Evolutionary conservation across 1,140 invertebrate genomes (phyloP), one percentile per base, ranked within the genome.

Genomic region (Ceratina australensis): DNA sequence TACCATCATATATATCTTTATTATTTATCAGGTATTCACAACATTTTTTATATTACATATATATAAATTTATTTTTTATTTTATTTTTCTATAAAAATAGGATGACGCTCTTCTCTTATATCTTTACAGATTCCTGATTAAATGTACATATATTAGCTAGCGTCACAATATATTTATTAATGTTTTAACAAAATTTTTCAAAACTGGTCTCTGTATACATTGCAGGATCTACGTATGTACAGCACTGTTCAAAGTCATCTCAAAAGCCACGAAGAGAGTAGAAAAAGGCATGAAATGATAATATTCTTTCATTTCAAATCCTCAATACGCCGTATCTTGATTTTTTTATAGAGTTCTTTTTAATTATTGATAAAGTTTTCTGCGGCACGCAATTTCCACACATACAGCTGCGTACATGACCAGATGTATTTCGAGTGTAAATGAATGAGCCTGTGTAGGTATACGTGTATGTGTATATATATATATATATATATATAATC

Each of bases 191-290:
- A 74, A 81, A 72, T 72, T 64, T 66, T 59, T 61, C 13, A 61
- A 74, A 86, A 87, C 82, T 86, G 82, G 85, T 76, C 82, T 82
- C 15, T 82, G 82, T 24, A 84, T 82, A 81, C 85, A 86, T 87
- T 79, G 72, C 47, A 77, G 72, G 64, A 56, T 84, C 76, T 86
- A 87, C 66, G 67, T 87, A 86, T 86, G 52, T 86, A 86, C 84
- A 86, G 78, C 80, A 82, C 28, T 80, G 72, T 85, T 83, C 52
- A 87, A 81, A 85, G 86, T 84, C 71, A 87, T 89, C 49, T 80
- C 80, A 83, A 87, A 86, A 88, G 87, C 87, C 81, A 87, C 78
- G 78, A 84, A 85, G 82, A 86, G 74, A 89, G 84, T 89, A 90
- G 84, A 89, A 90, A 89, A 88, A 87, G 85, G 83, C 76, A 72